Conservation (phyloP, 2,113 vertebrate genomes). For the Rhegmatorhina hoffmannsi region DNA sequence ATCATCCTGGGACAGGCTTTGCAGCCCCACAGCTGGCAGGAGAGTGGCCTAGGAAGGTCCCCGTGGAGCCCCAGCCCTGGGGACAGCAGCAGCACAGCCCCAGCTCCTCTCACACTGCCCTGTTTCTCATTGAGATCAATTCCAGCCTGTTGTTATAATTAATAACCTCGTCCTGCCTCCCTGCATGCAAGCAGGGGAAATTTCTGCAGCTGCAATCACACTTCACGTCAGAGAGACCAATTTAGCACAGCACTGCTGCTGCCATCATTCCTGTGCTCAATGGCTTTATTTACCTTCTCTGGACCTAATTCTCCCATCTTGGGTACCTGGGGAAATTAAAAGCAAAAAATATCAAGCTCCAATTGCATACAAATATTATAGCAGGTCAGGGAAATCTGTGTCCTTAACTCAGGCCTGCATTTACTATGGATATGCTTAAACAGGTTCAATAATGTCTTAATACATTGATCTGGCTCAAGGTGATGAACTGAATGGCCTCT, state of each 20-base stretch:
- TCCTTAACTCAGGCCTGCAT: background rate
- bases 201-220: background rate
- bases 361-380: background rate
- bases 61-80: background rate
- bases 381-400: background rate
- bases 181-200: background rate
- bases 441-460: background rate
- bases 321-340: background rate
- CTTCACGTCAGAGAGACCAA: background rate
- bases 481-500: background rate
- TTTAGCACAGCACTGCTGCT: background rate
- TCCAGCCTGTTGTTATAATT: conserved; percentile 4
- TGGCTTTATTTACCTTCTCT: background rate
- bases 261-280: background rate
- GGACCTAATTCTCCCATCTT: background rate
- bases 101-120: background rate
- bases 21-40: background rate
- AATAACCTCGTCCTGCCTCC: background rate
- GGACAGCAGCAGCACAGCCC: background rate
- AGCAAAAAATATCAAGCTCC: background rate
- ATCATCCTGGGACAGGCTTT: background rate
- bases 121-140: background rate
- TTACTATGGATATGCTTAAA: background rate
- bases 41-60: background rate
- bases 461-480: background rate